Conservation (phyloP, 2,888 invertebrate species). For the Polydrusus tereticollis region DNA sequence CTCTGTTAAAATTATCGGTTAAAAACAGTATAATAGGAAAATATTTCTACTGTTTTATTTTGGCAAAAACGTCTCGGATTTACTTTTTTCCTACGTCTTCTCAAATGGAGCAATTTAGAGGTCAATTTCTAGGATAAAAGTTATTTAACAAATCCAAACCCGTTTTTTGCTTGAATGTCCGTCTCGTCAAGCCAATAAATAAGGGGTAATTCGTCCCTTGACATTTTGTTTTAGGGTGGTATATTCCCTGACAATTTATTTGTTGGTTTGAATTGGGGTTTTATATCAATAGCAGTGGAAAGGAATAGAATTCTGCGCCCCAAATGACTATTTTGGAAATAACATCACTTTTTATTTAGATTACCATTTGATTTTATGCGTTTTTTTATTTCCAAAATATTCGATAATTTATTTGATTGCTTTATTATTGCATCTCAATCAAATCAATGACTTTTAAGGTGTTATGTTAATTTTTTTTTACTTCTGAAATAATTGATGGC, state of each 20-base stretch:
- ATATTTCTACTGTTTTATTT: not conserved
- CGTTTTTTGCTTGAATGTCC: constrained; percentile 33
- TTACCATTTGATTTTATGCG: constrained; percentile 10
- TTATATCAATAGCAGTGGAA: constrained; percentile 14
- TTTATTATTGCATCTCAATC: not conserved
- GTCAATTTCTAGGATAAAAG: constrained; percentile 33
- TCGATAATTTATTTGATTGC: not conserved
- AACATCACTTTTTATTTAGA: constrained; percentile 4
- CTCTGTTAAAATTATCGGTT: not conserved
- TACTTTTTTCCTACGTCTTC: constrained; percentile 5
- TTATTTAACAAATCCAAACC: constrained; percentile 42
- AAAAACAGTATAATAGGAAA: not conserved
- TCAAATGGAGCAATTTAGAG: constrained; percentile 33
- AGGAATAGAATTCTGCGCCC: not conserved
- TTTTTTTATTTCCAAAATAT: not conserved
- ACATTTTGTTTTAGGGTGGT: constrained; percentile 24
- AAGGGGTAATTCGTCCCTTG: constrained; percentile 34
- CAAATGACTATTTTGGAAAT: not conserved
- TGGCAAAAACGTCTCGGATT: not conserved
- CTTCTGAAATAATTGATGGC: no score
- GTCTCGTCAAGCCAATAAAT: constrained; percentile 34
- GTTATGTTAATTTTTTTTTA: no score
- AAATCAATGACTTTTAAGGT: no score
- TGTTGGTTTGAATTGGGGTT: constrained; percentile 8
- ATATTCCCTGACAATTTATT: constrained; percentile 25